phyloP scores from a whole-genome alignment of 2,797 vertebrate genomes.

The Smutsia temminckii region DNA sequence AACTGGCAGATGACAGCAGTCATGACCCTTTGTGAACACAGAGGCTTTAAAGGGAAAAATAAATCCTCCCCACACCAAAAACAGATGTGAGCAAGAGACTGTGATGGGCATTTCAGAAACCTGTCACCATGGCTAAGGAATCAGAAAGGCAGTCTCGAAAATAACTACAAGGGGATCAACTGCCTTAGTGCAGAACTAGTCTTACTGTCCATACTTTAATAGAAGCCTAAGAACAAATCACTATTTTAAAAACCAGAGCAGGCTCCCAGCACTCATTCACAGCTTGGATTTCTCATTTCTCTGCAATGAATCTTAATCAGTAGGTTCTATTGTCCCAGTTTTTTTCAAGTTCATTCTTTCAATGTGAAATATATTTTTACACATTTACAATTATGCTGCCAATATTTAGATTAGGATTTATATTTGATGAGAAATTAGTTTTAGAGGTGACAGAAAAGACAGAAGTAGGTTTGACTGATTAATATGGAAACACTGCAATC shows the following conservation, averaged over 20 bases:
- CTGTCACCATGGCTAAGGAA: constrained; percentile 47
- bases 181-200: not conserved
- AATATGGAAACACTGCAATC: constrained; percentile 53
- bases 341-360: constrained; percentile 73
- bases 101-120: constrained; percentile 25
- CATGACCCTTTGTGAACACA: constrained; percentile 46
- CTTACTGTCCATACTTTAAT: constrained; percentile 59
- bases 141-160: constrained; percentile 43
- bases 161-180: constrained; percentile 42
- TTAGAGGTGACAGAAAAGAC: constrained; percentile 61
- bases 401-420: constrained; percentile 76
- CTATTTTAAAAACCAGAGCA: constrained; percentile 71
- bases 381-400: constrained; percentile 71
- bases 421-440: constrained; percentile 76
- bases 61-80: constrained; percentile 43
- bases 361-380: constrained; percentile 74
- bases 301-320: constrained; percentile 74
- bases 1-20: not conserved
- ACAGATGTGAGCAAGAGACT: not conserved
- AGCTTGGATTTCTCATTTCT: constrained; percentile 73
- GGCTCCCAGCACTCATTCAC: constrained; percentile 15
- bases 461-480: constrained; percentile 41
- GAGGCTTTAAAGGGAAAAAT: constrained; percentile 51
- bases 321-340: constrained; percentile 62
- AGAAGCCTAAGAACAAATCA: constrained; percentile 57